Evolutionary conservation across 2,797 vertebrate species (phyloP).

Genomic region (Echiichthys vipera): DNA sequence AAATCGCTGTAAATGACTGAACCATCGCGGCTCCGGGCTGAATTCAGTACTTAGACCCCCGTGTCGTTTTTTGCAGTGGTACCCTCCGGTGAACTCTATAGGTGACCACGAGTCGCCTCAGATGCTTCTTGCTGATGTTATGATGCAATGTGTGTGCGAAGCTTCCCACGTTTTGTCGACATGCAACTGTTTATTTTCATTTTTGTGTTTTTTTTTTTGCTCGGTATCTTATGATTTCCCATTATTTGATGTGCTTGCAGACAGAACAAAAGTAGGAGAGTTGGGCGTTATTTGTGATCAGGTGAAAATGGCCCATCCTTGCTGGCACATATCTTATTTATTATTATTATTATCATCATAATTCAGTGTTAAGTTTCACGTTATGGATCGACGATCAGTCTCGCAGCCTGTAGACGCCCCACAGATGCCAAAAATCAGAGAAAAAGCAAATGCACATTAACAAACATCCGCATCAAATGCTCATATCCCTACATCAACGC

Average conservation of each 20-base stretch:
- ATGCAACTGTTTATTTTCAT: constrained; percentile 14
- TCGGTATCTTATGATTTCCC: constrained; percentile 1
- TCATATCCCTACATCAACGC: constrained; percentile 51
- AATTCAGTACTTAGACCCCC: constrained; percentile 64
- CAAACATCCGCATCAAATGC: constrained; percentile 28
- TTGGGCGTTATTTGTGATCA: constrained; percentile 6
- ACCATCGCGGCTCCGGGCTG: constrained; percentile 10
- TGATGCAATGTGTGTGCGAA: constrained; percentile 57
- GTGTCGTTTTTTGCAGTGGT: constrained; percentile 66
- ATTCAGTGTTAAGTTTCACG: constrained; percentile 9
- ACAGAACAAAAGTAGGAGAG: background rate
- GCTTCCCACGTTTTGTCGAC: constrained; percentile 48
- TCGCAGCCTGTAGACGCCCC: constrained; percentile 1
- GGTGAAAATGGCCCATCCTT: background rate
- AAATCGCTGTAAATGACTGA: constrained; percentile 2
- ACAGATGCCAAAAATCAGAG: background rate
- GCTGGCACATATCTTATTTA: constrained; percentile 22
- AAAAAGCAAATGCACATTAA: constrained; percentile 4
- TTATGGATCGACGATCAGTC: background rate
- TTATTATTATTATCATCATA: background rate
- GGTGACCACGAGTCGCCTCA: constrained; percentile 74
- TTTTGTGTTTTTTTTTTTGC: background rate
- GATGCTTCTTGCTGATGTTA: constrained; percentile 73
- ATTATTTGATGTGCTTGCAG: constrained; percentile 21
- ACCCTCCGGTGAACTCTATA: constrained; percentile 80